A percentile compares a stretch with the other conserved stretches of the same genome.
These are phyloP conservation scores for Mamestra brassicae DNA, from an alignment of 2,888 invertebrate species.

Conservation along the genomic window DNA sequence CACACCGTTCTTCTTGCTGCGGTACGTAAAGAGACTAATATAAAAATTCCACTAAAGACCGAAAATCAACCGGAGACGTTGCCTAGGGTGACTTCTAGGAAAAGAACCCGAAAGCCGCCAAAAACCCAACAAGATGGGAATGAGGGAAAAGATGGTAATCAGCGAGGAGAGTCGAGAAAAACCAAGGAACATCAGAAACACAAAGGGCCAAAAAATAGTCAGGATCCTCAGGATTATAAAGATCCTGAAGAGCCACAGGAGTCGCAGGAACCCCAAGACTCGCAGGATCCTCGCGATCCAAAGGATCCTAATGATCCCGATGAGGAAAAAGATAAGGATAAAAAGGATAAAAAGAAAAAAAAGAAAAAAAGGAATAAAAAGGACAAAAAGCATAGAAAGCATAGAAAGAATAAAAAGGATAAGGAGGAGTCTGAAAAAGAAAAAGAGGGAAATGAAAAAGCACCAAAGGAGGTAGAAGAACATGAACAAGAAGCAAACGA, in stretches of 20 bases:
- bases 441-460: not conserved
- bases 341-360: not conserved
- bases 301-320: not conserved
- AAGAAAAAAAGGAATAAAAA: not conserved
- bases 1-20: conserved; percentile 24
- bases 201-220: not conserved
- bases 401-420: not conserved
- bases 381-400: not conserved
- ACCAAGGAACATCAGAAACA: not conserved
- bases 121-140: too few species aligned
- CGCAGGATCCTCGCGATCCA: not conserved
- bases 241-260: not conserved
- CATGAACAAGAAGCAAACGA: not conserved
- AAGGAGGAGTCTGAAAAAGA: not conserved
- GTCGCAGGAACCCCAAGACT: not conserved
- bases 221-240: not conserved
- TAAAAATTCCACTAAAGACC: not conserved
- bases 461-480: not conserved
- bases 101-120: too few species aligned
- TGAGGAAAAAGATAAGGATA: not conserved
- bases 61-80: not conserved
- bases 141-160: not conserved
- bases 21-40: conserved; percentile 10
- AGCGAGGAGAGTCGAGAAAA: not conserved
- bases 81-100: too few species aligned